Percentiles rank a stretch among this genome's conserved stretches.
Evolutionary conservation across 2,888 invertebrate genomes (phyloP).

Genomic region (Cosmia pyralina): DNA sequence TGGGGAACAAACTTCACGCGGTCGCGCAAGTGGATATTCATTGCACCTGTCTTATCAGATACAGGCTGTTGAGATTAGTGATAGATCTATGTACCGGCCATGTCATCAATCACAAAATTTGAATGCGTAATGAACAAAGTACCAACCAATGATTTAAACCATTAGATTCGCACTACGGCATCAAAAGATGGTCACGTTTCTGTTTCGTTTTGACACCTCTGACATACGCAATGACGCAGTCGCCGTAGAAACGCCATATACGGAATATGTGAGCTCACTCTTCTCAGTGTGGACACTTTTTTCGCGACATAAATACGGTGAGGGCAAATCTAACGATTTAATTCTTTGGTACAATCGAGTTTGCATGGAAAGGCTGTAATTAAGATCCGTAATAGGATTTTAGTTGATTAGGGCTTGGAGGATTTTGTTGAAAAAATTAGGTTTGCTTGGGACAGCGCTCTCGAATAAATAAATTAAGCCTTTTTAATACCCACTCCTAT

Average conservation of each 20-base stretch:
- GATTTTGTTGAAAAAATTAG: conserved; percentile 6
- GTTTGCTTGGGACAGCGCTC: background rate
- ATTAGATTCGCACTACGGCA: background rate
- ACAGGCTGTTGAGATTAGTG: conserved; percentile 53
- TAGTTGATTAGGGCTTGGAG: conserved; percentile 18
- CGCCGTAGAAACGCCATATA: background rate
- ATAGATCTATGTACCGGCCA: conserved; percentile 11
- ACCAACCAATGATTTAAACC: background rate
- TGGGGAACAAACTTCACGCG: too few species aligned
- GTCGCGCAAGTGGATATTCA: too few species aligned
- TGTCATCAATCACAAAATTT: conserved; percentile 60
- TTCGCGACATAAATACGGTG: background rate
- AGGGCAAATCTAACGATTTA: conserved; percentile 3
- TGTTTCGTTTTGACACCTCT: background rate
- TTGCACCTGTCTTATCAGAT: conserved; percentile 34
- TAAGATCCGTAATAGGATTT: conserved; percentile 39
- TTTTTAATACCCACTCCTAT: background rate
- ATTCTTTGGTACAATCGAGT: background rate
- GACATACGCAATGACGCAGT: background rate
- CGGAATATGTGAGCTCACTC: background rate
- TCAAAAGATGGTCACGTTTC: background rate
- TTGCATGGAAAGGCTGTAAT: conserved; percentile 18
- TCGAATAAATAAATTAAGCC: conserved; percentile 17
- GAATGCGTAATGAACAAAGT: conserved; percentile 44
- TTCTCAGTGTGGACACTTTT: background rate